phyloP scores from a whole-genome alignment of 2,888 invertebrate species.

The Pedicia rivosa region DNA sequence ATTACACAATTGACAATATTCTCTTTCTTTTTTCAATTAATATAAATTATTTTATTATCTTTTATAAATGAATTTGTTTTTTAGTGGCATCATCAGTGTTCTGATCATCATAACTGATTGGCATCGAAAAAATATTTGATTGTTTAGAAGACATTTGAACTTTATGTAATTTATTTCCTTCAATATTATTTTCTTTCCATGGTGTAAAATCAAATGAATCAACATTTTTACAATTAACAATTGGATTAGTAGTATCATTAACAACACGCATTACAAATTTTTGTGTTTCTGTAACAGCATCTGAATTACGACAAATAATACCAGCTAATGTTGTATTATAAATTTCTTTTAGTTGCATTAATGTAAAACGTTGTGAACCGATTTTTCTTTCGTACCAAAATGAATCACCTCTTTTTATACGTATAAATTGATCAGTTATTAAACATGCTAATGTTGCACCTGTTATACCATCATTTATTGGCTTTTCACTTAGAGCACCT shows the following conservation, averaged over 20 bases:
- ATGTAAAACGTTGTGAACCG: constrained; percentile 45
- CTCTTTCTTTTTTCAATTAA: no score
- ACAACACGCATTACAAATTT: constrained; percentile 52
- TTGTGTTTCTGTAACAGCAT: constrained; percentile 43
- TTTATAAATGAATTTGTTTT: not conserved
- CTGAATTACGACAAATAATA: constrained; percentile 64
- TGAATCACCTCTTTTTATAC: constrained; percentile 66
- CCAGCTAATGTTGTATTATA: constrained; percentile 56
- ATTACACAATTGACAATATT: no score
- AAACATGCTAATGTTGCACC: constrained; percentile 78
- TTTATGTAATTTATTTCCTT: not conserved
- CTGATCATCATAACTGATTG: not conserved
- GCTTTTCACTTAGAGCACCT: constrained; percentile 70
- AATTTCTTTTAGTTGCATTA: constrained; percentile 64
- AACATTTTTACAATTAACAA: constrained; percentile 45
- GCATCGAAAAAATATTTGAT: not conserved
- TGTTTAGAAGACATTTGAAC: not conserved
- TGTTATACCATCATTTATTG: constrained; percentile 50
- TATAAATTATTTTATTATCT: no score
- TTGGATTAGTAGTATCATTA: constrained; percentile 36
- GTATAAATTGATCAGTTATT: constrained; percentile 67
- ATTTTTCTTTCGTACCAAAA: constrained; percentile 74
- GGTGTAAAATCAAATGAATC: constrained; percentile 37
- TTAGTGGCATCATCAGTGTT: not conserved
- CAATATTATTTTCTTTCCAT: constrained; percentile 34